phyloP scores from a whole-genome alignment of 2,888 invertebrate species.

The Andrena bicolor region DNA sequence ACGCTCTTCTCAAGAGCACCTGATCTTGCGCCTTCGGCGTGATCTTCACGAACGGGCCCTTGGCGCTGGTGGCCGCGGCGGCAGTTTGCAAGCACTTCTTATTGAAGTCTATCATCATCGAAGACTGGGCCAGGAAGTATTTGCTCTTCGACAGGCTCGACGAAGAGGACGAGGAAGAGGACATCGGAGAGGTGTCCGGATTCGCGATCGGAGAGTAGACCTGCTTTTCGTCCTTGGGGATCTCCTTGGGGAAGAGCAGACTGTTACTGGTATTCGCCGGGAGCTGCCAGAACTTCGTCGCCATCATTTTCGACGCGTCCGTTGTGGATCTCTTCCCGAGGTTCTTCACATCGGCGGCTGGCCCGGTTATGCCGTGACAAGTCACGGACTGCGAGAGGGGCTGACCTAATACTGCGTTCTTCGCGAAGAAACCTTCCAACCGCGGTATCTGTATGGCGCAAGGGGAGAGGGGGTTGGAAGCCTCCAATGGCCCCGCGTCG shows the following conservation, averaged over 20 bases:
- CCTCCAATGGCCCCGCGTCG: slow-evolving; percentile 18
- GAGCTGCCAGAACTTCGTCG: slow-evolving; percentile 48
- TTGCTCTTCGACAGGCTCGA: slow-evolving; percentile 32
- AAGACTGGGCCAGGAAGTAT: slow-evolving; percentile 24
- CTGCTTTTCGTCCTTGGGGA: slow-evolving; percentile 2
- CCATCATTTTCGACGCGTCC: slow-evolving; percentile 44
- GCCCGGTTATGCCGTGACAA: slow-evolving; percentile 10
- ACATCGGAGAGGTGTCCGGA: slow-evolving; percentile 5
- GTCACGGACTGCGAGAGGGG: slow-evolving; percentile 17
- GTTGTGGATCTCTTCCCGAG: slow-evolving; percentile 24
- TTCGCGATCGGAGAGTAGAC: neutral
- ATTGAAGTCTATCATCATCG: slow-evolving; percentile 24
- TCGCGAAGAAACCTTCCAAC: slow-evolving; percentile 38
- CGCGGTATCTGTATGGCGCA: slow-evolving; percentile 45
- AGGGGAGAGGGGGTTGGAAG: slow-evolving; percentile 11
- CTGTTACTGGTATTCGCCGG: slow-evolving; percentile 14
- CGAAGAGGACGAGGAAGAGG: slow-evolving; percentile 34
- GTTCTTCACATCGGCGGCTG: slow-evolving; percentile 15
- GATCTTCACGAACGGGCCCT: neutral
- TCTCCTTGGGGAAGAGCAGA: slow-evolving; percentile 42
- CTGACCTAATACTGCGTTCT: slow-evolving; percentile 38
- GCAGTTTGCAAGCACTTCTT: slow-evolving; percentile 34
- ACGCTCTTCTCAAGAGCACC: slow-evolving; percentile 9
- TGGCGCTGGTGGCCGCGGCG: neutral
- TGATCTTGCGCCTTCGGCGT: slow-evolving; percentile 42